phyloP scores from a whole-genome alignment of 2,113 vertebrate species.

The Clarias macrocephalus region DNA sequence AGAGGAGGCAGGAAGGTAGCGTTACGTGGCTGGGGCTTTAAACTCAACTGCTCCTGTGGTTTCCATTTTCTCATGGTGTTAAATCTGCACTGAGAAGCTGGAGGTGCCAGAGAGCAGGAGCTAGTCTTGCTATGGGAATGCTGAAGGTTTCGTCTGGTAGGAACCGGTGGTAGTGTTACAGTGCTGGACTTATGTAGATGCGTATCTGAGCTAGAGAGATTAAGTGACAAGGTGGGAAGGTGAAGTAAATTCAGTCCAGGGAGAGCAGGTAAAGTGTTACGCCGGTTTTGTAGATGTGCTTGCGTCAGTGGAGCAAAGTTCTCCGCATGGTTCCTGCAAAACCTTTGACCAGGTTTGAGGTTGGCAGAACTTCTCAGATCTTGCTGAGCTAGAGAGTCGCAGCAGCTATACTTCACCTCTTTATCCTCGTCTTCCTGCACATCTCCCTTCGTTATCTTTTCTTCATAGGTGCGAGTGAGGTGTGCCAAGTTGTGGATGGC shows the following conservation, averaged over 20 bases:
- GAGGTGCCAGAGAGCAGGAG: slow-evolving; percentile 16
- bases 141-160: background rate
- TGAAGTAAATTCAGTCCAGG: slow-evolving; percentile 43
- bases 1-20: slow-evolving; percentile 53
- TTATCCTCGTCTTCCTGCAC: slow-evolving; percentile 29
- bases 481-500: slow-evolving; percentile 64
- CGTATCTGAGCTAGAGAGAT: slow-evolving; percentile 49
- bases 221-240: slow-evolving; percentile 43
- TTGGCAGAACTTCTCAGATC: background rate
- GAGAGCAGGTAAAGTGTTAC: slow-evolving; percentile 55
- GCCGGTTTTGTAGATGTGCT: slow-evolving; percentile 25
- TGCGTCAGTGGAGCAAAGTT: background rate
- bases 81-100: background rate
- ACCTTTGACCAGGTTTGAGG: background rate
- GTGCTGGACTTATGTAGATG: slow-evolving; percentile 22
- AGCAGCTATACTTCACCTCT: background rate
- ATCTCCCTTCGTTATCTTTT: slow-evolving; percentile 45
- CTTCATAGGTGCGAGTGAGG: slow-evolving; percentile 60
- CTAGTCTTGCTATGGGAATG: slow-evolving; percentile 4
- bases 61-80: slow-evolving; percentile 18
- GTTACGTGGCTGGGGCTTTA: background rate
- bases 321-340: background rate
- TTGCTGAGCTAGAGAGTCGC: background rate
- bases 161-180: slow-evolving; percentile 15
- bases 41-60: slow-evolving; percentile 17